Evolutionary conservation across 2,797 vertebrate species (phyloP).

Genomic region (Channa striata): DNA sequence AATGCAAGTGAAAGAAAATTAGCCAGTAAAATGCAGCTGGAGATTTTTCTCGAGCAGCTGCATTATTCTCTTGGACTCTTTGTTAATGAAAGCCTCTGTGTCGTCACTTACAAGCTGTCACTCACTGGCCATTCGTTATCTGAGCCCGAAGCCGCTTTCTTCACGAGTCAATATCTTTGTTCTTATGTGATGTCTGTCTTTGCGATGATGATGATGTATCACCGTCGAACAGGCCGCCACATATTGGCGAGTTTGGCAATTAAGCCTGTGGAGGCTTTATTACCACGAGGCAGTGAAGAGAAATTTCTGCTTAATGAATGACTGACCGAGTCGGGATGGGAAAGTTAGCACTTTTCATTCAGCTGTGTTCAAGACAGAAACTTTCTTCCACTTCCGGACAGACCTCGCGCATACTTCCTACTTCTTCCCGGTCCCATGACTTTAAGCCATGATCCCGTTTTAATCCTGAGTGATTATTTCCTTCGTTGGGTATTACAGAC

Average conservation of each 20-base stretch:
- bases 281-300: conserved; percentile 8
- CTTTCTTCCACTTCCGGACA: background rate
- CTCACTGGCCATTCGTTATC: conserved; percentile 56
- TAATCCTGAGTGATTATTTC: conserved; percentile 49
- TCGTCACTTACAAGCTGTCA: conserved; percentile 57
- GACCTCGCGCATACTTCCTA: conserved; percentile 6
- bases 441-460: conserved; percentile 38
- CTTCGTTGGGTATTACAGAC: conserved; percentile 20
- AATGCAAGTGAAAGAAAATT: conserved; percentile 11
- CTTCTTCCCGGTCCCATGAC: conserved; percentile 32
- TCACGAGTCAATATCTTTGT: conserved; percentile 42
- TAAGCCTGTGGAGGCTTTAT: conserved; percentile 24
- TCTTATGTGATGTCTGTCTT: conserved; percentile 35
- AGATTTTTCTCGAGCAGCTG: conserved; percentile 35
- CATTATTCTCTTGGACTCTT: conserved; percentile 25
- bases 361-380: background rate
- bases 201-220: conserved; percentile 54
- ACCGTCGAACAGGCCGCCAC: conserved; percentile 7
- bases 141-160: conserved; percentile 32
- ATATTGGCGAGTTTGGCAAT: conserved; percentile 39
- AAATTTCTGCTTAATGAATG: conserved; percentile 33
- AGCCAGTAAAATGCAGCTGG: background rate
- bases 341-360: background rate
- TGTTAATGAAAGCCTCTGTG: conserved; percentile 52
- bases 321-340: background rate